Evolutionary conservation across 1,140 invertebrate species (phyloP).

Genomic region (Apocrypta bakeri): DNA sequence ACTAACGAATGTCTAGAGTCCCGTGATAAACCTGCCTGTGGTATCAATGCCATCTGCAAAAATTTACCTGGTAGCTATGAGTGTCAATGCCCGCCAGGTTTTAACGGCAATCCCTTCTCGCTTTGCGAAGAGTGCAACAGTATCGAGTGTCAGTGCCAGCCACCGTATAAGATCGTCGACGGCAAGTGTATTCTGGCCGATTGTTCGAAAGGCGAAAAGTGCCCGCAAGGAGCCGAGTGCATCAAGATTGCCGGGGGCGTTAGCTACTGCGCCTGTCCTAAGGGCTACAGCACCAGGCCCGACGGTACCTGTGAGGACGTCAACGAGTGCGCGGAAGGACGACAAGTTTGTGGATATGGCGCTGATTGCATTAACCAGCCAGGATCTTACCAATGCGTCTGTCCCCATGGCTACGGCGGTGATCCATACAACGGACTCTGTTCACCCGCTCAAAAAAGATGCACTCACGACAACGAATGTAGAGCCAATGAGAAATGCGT

Average conservation of each 20-base stretch:
- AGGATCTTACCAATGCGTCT: conserved; percentile 87
- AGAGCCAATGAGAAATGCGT: conserved; percentile 91
- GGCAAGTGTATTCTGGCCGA: conserved; percentile 89
- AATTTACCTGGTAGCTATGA: conserved; percentile 96
- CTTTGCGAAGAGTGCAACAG: conserved; percentile 89
- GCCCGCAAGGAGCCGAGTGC: conserved; percentile 89
- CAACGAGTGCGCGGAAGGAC: conserved; percentile 86
- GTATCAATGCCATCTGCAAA: conserved; percentile 91
- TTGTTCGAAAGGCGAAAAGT: conserved; percentile 85
- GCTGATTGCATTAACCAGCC: conserved; percentile 89
- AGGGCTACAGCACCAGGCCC: conserved; percentile 82
- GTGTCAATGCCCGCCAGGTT: conserved; percentile 90
- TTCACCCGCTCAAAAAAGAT: conserved; percentile 85
- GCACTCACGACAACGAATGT: conserved; percentile 88
- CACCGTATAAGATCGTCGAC: conserved; percentile 88
- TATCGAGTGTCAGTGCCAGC: conserved; percentile 88
- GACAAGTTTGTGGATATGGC: conserved; percentile 87
- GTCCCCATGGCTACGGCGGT: conserved; percentile 83
- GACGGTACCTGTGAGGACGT: conserved; percentile 89
- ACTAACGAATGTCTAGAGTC: conserved; percentile 90
- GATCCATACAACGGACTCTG: conserved; percentile 80
- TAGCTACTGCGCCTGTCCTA: conserved; percentile 91
- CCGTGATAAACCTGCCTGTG: conserved; percentile 84
- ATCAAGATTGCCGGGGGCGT: conserved; percentile 91
- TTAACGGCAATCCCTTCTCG: conserved; percentile 91